phyloP scores from a whole-genome alignment of 2,113 vertebrate genomes.

The Poicephalus gulielmi region DNA sequence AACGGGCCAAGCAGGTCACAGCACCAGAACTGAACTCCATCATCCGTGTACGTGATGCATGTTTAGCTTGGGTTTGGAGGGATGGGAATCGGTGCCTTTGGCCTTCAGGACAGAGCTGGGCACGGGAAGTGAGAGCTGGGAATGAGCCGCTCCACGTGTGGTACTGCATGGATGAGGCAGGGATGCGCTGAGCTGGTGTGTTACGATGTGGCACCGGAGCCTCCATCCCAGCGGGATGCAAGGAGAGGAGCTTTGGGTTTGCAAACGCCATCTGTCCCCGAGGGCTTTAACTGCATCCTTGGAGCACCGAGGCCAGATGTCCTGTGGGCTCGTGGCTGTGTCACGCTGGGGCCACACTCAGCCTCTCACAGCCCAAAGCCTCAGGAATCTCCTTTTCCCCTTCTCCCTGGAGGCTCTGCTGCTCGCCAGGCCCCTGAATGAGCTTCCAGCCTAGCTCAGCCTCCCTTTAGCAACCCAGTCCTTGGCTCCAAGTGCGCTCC shows the following conservation, averaged over 20 bases:
- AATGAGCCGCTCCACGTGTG: neutral
- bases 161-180: neutral
- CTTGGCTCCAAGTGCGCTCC: neutral
- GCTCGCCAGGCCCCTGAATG: neutral
- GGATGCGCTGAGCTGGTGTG: neutral
- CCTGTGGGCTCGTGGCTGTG: neutral
- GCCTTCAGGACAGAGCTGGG: rapidly evolving
- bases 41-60: conserved; percentile 86
- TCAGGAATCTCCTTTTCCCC: neutral
- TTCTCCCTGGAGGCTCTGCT: neutral
- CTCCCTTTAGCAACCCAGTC: neutral
- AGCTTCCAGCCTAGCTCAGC: neutral
- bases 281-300: neutral
- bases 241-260: neutral
- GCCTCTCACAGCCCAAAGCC: neutral
- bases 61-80: neutral
- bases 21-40: conserved; percentile 98
- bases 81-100: neutral
- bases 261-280: conserved; percentile 23
- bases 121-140: neutral
- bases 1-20: conserved; percentile 96
- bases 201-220: rapidly evolving
- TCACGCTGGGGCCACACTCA: neutral
- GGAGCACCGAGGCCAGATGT: neutral
- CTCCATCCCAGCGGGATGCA: neutral